These are phyloP conservation scores for Brachyhypopomus occidentalis DNA, from an alignment of 2,113 vertebrate genomes.

Conservation along the genomic window DNA sequence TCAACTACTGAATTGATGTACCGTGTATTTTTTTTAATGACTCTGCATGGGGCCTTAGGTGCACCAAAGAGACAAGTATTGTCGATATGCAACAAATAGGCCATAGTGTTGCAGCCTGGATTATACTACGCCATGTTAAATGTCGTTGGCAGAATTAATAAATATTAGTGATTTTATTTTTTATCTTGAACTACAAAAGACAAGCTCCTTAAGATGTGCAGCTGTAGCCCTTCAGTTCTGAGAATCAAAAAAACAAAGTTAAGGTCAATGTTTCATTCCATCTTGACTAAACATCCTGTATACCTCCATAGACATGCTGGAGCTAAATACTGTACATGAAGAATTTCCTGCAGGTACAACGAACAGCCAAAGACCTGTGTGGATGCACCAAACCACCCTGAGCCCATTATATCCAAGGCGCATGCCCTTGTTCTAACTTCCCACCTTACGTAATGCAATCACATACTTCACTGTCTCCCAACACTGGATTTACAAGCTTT, in stretches of 20 bases:
- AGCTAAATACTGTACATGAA: not conserved
- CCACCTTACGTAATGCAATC: slow-evolving; percentile 60
- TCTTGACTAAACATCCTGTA: too few species aligned
- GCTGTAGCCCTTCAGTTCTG: too few species aligned
- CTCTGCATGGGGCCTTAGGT: not conserved
- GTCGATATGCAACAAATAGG: not conserved
- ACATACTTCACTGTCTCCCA: slow-evolving; percentile 55
- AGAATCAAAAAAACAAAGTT: too few species aligned
- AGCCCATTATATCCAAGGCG: not conserved
- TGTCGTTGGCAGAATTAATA: not conserved
- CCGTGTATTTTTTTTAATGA: not conserved
- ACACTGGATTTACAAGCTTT: slow-evolving; percentile 63
- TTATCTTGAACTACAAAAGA: not conserved
- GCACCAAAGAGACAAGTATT: not conserved
- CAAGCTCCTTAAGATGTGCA: too few species aligned
- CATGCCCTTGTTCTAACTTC: slow-evolving; percentile 24
- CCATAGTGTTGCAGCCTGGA: not conserved
- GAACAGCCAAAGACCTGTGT: not conserved
- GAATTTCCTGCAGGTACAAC: not conserved
- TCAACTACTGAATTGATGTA: not conserved
- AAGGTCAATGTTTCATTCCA: too few species aligned
- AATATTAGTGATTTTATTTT: not conserved
- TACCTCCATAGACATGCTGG: too few species aligned
- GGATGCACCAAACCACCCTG: not conserved
- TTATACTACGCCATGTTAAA: not conserved